These are phyloP conservation scores for Austrofundulus limnaeus DNA, from an alignment of 2,113 vertebrate genomes.

Conservation along the genomic window DNA sequence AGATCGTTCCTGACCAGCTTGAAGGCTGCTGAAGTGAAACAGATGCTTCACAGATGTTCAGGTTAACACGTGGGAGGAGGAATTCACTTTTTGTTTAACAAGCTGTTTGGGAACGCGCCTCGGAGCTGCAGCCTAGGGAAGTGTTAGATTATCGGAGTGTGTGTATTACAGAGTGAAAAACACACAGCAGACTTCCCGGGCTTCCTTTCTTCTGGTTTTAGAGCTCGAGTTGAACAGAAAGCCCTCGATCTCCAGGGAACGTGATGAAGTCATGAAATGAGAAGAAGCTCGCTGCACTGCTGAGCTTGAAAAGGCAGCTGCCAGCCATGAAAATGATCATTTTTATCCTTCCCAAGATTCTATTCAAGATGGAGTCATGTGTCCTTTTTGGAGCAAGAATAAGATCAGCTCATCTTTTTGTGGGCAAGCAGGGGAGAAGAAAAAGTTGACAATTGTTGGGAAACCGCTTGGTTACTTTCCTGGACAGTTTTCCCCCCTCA, in stretches of 20 bases:
- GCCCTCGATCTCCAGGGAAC: slow-evolving; percentile 8
- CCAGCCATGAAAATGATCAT: slow-evolving; percentile 40
- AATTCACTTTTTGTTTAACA: slow-evolving; percentile 56
- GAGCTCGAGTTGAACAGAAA: slow-evolving; percentile 15
- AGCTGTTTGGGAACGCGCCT: slow-evolving; percentile 41
- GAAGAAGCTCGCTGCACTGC: slow-evolving; percentile 31
- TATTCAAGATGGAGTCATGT: slow-evolving; percentile 40
- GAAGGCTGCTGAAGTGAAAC: slow-evolving; percentile 37
- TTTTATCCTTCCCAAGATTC: slow-evolving; percentile 32
- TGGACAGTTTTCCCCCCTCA: background rate
- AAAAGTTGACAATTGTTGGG: slow-evolving; percentile 21
- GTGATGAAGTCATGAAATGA: slow-evolving; percentile 33
- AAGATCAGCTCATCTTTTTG: slow-evolving; percentile 43
- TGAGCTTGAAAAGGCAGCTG: slow-evolving; percentile 39
- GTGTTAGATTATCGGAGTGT: slow-evolving; percentile 2
- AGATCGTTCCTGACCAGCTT: slow-evolving; percentile 29
- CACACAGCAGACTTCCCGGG: slow-evolving; percentile 8
- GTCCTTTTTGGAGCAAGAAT: slow-evolving; percentile 45
- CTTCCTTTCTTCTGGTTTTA: slow-evolving; percentile 20
- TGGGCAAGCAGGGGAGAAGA: slow-evolving; percentile 28
- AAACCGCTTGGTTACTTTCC: slow-evolving; percentile 16
- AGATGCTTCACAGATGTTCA: slow-evolving; percentile 67
- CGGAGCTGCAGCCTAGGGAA: slow-evolving; percentile 25
- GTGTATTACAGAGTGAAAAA: background rate
- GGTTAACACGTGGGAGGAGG: slow-evolving; percentile 32